Evolutionary conservation across 2,888 invertebrate genomes (phyloP).

Genomic region (Chorisops tibialis): DNA sequence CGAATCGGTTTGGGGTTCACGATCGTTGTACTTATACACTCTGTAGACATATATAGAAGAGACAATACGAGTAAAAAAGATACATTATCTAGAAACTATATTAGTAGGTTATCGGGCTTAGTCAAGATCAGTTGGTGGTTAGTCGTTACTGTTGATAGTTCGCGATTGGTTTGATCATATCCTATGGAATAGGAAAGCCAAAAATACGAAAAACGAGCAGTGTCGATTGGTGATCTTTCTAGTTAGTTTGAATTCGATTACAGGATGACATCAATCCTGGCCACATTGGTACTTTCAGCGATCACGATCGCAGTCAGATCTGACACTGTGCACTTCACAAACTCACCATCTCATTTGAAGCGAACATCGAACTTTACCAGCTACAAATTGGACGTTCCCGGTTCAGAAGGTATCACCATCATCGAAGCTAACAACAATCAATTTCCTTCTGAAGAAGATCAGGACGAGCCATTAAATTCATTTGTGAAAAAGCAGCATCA

Average conservation of each 20-base stretch:
- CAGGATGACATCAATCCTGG: neutral
- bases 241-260: no score
- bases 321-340: constrained; percentile 37
- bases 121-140: constrained; percentile 35
- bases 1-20: no score
- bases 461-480: constrained; percentile 2
- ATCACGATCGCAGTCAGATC: constrained; percentile 3
- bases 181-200: no score
- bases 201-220: no score
- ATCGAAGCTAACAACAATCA: constrained; percentile 52
- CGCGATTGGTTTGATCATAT: neutral
- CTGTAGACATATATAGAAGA: neutral
- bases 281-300: neutral
- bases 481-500: neutral
- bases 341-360: constrained; percentile 43
- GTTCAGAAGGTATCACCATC: constrained; percentile 58
- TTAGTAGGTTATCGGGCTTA: constrained; percentile 37
- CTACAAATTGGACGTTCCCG: constrained; percentile 58
- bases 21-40: neutral
- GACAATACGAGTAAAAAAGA: constrained; percentile 16
- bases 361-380: constrained; percentile 51
- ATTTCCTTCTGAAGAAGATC: constrained; percentile 27
- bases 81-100: constrained; percentile 36
- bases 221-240: no score
- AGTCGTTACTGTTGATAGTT: constrained; percentile 28